Percentiles rank a stretch among this genome's conserved stretches.
These are phyloP conservation scores for Thunnus maccoyii DNA, from an alignment of 2,113 vertebrate species.

Conservation along the genomic window DNA sequence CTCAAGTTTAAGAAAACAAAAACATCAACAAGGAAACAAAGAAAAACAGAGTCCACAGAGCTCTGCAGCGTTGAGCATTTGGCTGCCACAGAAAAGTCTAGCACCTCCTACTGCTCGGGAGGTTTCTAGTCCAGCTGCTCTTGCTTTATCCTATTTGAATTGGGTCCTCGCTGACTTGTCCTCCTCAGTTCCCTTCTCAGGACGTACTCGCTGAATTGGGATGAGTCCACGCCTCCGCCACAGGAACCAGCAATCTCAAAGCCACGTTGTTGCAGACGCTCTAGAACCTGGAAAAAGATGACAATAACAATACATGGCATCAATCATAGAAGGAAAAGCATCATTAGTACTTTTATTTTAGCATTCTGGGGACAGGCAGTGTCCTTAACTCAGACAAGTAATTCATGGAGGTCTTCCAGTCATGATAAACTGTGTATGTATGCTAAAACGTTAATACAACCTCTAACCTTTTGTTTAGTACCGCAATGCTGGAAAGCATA, in stretches of 20 bases:
- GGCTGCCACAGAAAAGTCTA: conserved; percentile 80
- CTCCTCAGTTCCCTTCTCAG: conserved; percentile 95
- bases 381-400: background rate
- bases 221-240: conserved; percentile 97
- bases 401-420: conserved; percentile 7
- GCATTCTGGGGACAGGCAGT: background rate
- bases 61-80: conserved; percentile 67
- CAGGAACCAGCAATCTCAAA: conserved; percentile 97
- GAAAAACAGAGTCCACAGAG: conserved; percentile 77
- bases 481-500: conserved; percentile 14
- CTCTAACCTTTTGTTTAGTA: conserved; percentile 48
- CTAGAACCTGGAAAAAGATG: conserved; percentile 88
- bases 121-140: conserved; percentile 96
- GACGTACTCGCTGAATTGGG: conserved; percentile 99
- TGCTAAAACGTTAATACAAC: conserved; percentile 31
- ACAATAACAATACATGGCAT: conserved; percentile 1
- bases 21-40: conserved; percentile 78
- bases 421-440: background rate
- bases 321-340: background rate
- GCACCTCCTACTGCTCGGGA: conserved; percentile 73
- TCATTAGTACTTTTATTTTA: background rate
- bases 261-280: conserved; percentile 96
- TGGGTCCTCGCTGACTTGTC: conserved; percentile 90
- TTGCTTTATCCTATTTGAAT: conserved; percentile 99
- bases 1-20: conserved; percentile 77